These are phyloP conservation scores for Melanotaenia maccullochi DNA, from an alignment of 2,797 vertebrate genomes.

Conservation along the genomic window DNA sequence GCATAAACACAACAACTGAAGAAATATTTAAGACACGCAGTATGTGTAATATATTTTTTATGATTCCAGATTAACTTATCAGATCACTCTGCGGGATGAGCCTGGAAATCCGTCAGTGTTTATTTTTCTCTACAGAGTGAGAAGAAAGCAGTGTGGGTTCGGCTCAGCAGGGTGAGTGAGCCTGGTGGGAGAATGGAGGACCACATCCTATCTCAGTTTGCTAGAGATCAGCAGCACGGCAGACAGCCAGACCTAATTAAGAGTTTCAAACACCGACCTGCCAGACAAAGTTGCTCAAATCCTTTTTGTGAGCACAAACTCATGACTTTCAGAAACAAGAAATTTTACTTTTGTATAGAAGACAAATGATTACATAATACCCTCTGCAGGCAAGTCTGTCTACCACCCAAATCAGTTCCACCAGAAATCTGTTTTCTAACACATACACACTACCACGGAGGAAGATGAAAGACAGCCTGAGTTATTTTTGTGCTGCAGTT, in stretches of 20 bases:
- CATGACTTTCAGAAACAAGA: constrained; percentile 23
- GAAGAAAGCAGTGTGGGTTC: constrained; percentile 41
- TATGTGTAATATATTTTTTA: background rate
- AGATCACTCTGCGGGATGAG: constrained; percentile 15
- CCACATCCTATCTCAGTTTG: constrained; percentile 73
- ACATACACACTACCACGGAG: too few relatives aligned
- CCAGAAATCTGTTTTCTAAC: too few relatives aligned
- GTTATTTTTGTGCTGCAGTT: too few relatives aligned
- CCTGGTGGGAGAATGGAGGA: constrained; percentile 51
- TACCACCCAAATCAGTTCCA: too few relatives aligned
- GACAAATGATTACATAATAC: background rate
- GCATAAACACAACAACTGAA: background rate
- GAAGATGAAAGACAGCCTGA: too few relatives aligned
- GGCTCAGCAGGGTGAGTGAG: constrained; percentile 48
- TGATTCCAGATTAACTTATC: background rate
- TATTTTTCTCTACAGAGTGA: constrained; percentile 37
- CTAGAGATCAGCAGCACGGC: constrained; percentile 61
- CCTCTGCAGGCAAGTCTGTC: too few relatives aligned
- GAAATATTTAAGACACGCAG: background rate
- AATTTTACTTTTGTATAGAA: background rate
- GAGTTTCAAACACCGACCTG: constrained; percentile 61
- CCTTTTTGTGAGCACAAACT: constrained; percentile 8
- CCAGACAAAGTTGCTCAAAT: constrained; percentile 49
- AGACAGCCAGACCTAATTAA: constrained; percentile 71
- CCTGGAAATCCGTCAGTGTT: constrained; percentile 20